Conservation (phyloP, 2,797 vertebrate genomes). For the Phrynocephalus guinanensis region DNA sequence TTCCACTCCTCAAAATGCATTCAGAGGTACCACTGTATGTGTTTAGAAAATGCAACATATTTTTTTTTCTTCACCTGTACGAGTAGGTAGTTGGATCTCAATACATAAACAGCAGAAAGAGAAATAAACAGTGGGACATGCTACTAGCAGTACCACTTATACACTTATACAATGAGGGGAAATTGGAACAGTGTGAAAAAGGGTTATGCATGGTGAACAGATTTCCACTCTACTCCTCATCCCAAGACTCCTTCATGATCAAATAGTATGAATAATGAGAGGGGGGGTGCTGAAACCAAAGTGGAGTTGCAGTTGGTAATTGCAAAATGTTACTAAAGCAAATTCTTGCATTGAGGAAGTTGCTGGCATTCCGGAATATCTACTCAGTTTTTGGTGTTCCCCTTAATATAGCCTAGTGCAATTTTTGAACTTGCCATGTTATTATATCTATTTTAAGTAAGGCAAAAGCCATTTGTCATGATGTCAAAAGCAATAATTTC, state of each 20-base stretch:
- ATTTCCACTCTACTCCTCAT: too few species aligned
- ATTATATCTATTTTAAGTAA: slow-evolving; percentile 37
- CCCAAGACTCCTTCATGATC: too few species aligned
- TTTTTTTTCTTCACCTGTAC: background rate
- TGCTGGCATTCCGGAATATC: slow-evolving; percentile 9
- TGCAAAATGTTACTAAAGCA: background rate
- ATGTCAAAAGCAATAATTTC: slow-evolving; percentile 16
- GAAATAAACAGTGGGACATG: background rate
- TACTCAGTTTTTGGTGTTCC: background rate
- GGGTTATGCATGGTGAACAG: too few species aligned
- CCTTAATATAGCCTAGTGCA: slow-evolving; percentile 1
- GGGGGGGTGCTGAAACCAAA: background rate
- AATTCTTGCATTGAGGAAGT: background rate
- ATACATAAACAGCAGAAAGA: too few species aligned
- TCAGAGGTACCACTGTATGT: too few species aligned
- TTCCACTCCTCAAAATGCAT: background rate
- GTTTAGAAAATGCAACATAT: background rate
- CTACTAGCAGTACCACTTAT: background rate
- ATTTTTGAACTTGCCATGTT: slow-evolving; percentile 11
- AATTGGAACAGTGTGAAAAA: too few species aligned
- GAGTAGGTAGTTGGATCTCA: background rate
- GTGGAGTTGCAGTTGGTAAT: background rate
- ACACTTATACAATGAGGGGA: too few species aligned
- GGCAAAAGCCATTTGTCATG: slow-evolving; percentile 3
- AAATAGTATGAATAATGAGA: too few species aligned